Base-by-base conservation (phyloP, 2,797 vertebrate genomes). In the Oreochromis mossambicus region DNA sequence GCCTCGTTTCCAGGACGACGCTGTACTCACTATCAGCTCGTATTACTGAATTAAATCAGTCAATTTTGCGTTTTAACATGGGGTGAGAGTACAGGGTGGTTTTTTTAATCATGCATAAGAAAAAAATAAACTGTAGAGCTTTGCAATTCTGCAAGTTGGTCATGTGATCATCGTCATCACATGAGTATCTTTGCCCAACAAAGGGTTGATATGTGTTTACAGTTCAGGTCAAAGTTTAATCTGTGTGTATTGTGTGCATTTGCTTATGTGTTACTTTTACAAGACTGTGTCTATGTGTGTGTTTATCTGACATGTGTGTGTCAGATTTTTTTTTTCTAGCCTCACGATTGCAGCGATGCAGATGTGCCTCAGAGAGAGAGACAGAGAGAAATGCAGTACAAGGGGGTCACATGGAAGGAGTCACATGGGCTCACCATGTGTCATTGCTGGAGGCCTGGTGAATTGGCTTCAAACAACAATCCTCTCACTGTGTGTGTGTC, bases 401-500 rank as follows among this genome's bases (percentile, higher is more conserved):
- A 88, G 19, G 90, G 86, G 92, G 95, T 97, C 97, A 97, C 96
- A 97, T 96, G 97, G 96, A 95, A 91, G 93, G 89, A 93, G 95
- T 97, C 97, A 98, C 97, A 95, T 97, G 97, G 95, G 92, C 91
- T 90, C 93, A 96, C 95, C 96, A 96, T 96, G 96, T 97, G 96
- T 96, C 94, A 92, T 93, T 89, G 91, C 90, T 92, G 46, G 85
- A 85, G 93, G 92, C 86, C 87, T 81, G 84, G 73, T 83, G 84
- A 86, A 90, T 85, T 84, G 83, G 86, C 80, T 80, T 91, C 83
- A 89, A 77, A 90, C 84, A 90, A 92, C 91, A 95, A 88, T 90
- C 88, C 79, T 85, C 78, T 91, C 63, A 52, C 55, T 92, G 87
- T 87, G 52, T 88, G 54, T 79, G 83, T 86, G 52, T 73, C 10